Evolutionary conservation across 2,888 invertebrate genomes (phyloP), one percentile per base, ranked within the genome.

Genomic region (Glyphotaelius pellucidus): DNA sequence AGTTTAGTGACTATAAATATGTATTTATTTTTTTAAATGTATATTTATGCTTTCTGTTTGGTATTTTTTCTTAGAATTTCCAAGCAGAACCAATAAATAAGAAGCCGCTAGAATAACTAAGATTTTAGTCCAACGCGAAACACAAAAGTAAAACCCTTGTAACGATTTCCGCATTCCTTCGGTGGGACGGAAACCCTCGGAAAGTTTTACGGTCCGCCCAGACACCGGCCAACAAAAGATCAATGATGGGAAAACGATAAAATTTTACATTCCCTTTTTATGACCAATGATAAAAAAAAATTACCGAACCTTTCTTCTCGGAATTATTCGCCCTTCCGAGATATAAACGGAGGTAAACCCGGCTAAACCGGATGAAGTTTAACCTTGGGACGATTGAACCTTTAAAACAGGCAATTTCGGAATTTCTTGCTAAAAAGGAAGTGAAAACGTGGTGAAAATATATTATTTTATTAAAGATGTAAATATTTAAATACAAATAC

Each of bases 241-340:
- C 87, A 67, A 87, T 87, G 87, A 87, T 87, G 32, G 32, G 87
- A 87, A 87, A 87, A 87, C 87, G 87, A 87, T 87, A 87, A 87
- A 87, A 52, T 87, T 87, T 87, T 67, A 87, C 87, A 30, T 87
- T 87, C 67, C 52, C 25, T 86, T 87, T 87, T 87, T 87, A 87
- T 87, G 87, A 35, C 52, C 87, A 87, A 87, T 87, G 87, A 87
- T 85, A 85, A 87, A 30, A 52, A 87, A 87, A 83, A 83, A 83
- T 83, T 42, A 47, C 86, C 86, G 30, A 86, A 86, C 42, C 86
- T 86, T 42, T 42, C 86, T 86, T 30, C 38, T 42, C 30, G 42
- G 42, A 42, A 42, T 86, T 86, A 42, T 86, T 42, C 42, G 42
- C 30, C 42, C 42, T 83, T 35, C 86, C 30, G 35, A 86, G 35